Conservation (phyloP, 1,140 invertebrate species). For the Temnothorax longispinosus region DNA sequence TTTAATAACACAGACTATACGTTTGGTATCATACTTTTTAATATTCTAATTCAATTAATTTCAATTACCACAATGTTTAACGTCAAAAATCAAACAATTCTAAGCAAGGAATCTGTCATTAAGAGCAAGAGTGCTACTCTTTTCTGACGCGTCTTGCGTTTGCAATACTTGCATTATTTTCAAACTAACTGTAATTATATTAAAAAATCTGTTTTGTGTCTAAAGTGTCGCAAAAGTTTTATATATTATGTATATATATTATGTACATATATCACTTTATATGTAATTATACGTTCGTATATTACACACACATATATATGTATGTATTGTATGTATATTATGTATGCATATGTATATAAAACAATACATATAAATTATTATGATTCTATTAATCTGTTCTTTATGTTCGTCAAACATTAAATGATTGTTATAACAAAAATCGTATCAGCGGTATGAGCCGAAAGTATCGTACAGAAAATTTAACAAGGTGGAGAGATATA, state of each 20-base stretch:
- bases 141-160: background rate
- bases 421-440: background rate
- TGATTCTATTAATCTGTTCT: background rate
- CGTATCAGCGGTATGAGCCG: background rate
- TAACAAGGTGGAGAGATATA: constrained; percentile 7
- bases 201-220: background rate
- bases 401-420: background rate
- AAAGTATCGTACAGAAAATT: background rate
- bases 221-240: background rate
- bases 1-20: background rate
- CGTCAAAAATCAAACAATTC: background rate
- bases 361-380: background rate
- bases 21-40: background rate
- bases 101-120: background rate
- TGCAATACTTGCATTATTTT: background rate
- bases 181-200: background rate
- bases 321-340: too few species aligned
- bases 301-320: too few species aligned
- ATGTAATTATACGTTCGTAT: too few species aligned
- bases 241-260: too few species aligned
- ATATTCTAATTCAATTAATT: background rate
- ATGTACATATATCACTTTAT: too few species aligned
- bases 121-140: background rate
- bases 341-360: background rate
- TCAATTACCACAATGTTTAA: background rate